Percentiles rank a stretch among this genome's conserved stretches.
Conservation (phyloP, 2,888 invertebrate genomes). For the Pherbina coryleti region DNA sequence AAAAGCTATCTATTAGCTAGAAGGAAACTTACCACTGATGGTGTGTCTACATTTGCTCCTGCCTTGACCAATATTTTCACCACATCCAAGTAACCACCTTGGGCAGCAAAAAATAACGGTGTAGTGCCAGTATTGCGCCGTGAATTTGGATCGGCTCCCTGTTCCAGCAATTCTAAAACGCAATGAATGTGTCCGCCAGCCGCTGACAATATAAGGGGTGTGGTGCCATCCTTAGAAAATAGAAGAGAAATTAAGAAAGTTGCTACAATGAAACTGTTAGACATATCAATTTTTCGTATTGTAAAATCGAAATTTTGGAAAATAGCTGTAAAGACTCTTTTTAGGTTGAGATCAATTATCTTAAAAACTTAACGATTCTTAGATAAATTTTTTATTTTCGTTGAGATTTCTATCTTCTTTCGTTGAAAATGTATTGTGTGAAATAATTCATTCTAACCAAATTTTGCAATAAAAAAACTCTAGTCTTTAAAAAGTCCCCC, state of each 20-base stretch:
- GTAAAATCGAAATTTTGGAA: too few species aligned
- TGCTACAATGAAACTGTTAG: too few species aligned
- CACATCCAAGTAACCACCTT: constrained; percentile 90
- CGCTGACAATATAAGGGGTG: constrained; percentile 90
- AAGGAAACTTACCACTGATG: constrained; percentile 77
- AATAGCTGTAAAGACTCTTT: too few species aligned
- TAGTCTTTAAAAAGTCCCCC: too few species aligned
- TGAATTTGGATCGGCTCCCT: constrained; percentile 91
- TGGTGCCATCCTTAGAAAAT: constrained; percentile 86
- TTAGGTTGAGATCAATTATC: too few species aligned
- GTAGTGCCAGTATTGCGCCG: constrained; percentile 92
- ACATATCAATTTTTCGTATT: too few species aligned
- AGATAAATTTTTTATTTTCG: too few species aligned
- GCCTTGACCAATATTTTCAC: constrained; percentile 82
- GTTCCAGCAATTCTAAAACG: constrained; percentile 85
- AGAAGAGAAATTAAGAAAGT: not conserved
- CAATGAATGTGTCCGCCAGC: constrained; percentile 92
- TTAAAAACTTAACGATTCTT: too few species aligned
- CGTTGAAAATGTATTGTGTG: too few species aligned
- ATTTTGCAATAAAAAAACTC: too few species aligned
- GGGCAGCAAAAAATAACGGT: constrained; percentile 93
- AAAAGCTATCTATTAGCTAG: not conserved
- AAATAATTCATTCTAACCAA: too few species aligned
- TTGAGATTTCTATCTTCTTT: too few species aligned
- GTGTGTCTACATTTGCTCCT: constrained; percentile 82